Conservation (phyloP, 2,888 invertebrate species). For the Watsonalla cultraria region DNA sequence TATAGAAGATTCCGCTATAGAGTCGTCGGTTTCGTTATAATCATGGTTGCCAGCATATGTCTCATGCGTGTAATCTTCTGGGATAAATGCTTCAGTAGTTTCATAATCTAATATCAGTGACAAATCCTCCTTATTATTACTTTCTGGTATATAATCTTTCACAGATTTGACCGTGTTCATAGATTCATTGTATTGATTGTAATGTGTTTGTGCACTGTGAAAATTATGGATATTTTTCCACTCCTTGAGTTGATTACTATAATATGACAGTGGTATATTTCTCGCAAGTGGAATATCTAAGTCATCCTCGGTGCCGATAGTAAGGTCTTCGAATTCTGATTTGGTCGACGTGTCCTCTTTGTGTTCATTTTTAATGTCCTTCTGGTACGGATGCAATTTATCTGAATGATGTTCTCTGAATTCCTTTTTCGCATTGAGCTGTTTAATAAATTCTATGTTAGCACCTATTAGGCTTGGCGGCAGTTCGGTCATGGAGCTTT, state of each 20-base stretch:
- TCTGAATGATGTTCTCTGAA: constrained; percentile 43
- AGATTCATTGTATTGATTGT: background rate
- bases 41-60: constrained; percentile 33
- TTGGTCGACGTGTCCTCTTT: constrained; percentile 12
- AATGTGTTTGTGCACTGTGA: background rate
- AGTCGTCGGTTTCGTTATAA: constrained; percentile 42
- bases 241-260: constrained; percentile 14
- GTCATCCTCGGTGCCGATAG: constrained; percentile 11
- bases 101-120: background rate
- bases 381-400: constrained; percentile 63
- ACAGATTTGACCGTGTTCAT: background rate
- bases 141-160: background rate
- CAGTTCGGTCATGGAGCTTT: constrained; percentile 37
- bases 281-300: constrained; percentile 19
- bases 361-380: constrained; percentile 68
- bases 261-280: constrained; percentile 18
- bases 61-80: background rate
- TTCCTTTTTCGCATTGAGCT: constrained; percentile 64
- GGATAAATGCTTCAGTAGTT: background rate
- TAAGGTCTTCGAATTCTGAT: constrained; percentile 8
- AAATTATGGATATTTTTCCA: background rate
- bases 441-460: constrained; percentile 71
- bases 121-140: background rate
- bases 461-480: constrained; percentile 66
- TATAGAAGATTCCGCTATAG: constrained; percentile 48